phyloP scores from a whole-genome alignment of 2,888 invertebrate species.

The Zelleria hepariella region DNA sequence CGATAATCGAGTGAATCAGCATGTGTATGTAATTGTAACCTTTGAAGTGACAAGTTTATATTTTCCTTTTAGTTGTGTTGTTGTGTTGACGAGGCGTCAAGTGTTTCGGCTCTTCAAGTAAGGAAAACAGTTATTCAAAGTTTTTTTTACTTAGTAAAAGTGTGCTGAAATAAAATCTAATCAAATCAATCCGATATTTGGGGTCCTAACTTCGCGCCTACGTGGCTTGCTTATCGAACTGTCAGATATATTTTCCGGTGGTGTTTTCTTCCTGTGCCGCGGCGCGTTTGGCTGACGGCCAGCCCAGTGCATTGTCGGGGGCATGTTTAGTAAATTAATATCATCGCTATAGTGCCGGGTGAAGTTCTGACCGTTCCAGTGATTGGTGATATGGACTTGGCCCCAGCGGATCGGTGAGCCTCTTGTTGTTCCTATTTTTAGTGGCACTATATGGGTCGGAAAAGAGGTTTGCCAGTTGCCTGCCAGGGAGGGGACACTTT shows the following conservation, averaged over 20 bases:
- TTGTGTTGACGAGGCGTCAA: too few relatives aligned
- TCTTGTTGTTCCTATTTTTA: neutral
- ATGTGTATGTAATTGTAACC: neutral
- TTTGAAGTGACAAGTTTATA: too few relatives aligned
- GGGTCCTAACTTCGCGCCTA: neutral
- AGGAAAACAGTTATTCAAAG: too few relatives aligned
- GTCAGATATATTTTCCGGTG: constrained; percentile 31
- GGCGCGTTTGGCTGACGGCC: constrained; percentile 48
- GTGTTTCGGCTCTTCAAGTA: too few relatives aligned
- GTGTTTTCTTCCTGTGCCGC: constrained; percentile 31
- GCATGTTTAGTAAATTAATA: constrained; percentile 60
- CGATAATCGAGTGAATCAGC: neutral
- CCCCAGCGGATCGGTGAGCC: neutral
- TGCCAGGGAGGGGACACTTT: too few relatives aligned
- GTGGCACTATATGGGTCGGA: neutral
- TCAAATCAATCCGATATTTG: too few relatives aligned
- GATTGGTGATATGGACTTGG: neutral
- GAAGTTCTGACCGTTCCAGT: constrained; percentile 1
- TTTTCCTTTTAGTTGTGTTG: too few relatives aligned
- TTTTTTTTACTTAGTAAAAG: too few relatives aligned
- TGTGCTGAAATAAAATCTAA: too few relatives aligned
- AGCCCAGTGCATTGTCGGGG: constrained; percentile 49
- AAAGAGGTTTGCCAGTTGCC: neutral
- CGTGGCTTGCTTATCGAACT: constrained; percentile 27
- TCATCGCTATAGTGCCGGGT: constrained; percentile 40